Evolutionary conservation across 2,888 invertebrate species (phyloP), one percentile per base, ranked within the genome.

Genomic region (Epinotia bilunana): DNA sequence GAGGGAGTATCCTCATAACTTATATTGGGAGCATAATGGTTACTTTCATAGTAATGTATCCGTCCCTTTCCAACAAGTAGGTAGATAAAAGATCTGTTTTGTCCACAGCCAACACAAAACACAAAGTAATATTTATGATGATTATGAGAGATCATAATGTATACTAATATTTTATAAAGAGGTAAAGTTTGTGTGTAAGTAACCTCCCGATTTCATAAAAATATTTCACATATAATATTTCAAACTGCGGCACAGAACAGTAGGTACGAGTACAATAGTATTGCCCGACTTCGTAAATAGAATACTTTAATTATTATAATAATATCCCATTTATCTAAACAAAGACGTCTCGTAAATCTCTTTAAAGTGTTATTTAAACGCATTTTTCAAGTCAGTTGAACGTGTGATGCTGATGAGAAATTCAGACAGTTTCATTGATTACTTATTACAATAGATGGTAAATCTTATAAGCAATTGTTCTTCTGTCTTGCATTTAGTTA

Each of bases 371-470:
- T 9, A 64, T 33, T 70, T 49, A 69, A 62, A 64, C n/a, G 23
- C 20, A 60, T 64, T 16, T 55, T 65, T 74, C 70, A 55, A 67
- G 60, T 71, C 65, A 20, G 55, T 28, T 75, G 55, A 55, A 20
- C 49, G 39, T 57, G 46, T 55, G 39, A 53, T 75, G 60, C 33
- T 55, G 39, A 53, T 75, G 60, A 55, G 65, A 61, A 60, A 60
- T 55, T 62, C 5, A 60, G 69, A 53, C 12, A 6, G 7, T 46
- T 55, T 46, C 57, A 23, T 67, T 74, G 62, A 55, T 62, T 53
- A 67, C 71, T 74, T 67, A 55, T 62, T 53, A 67, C 71, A 67
- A 72, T 49, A 46, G 61, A 62, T 61, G 61, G 28, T 65, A 60
- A 61, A 72, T 62, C 46, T 57, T 71, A 61, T 55, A 33, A 65